Conservation (phyloP, 2,797 vertebrate species). For the Chelon auratus region DNA sequence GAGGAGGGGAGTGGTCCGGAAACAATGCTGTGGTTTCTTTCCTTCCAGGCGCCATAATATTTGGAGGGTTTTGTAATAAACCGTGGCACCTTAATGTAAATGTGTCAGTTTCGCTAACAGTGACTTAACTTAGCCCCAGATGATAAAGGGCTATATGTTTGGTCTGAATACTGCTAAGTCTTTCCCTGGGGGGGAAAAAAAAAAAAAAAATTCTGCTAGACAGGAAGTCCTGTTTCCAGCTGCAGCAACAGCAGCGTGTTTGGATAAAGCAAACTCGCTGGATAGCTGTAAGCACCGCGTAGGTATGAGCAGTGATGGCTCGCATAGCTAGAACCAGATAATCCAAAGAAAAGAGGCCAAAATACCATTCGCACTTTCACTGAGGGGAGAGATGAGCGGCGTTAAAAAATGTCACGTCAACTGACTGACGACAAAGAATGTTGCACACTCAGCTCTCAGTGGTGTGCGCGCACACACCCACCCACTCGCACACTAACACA, state of each 20-base stretch:
- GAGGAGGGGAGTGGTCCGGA: slow-evolving; percentile 48
- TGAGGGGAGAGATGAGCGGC: slow-evolving; percentile 14
- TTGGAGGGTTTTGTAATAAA: slow-evolving; percentile 30
- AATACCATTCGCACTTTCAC: neutral
- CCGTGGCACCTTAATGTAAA: slow-evolving; percentile 15
- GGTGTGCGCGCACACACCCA: neutral
- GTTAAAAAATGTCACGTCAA: neutral
- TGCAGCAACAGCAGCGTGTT: slow-evolving; percentile 26
- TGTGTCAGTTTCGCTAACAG: neutral
- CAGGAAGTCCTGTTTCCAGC: slow-evolving; percentile 46
- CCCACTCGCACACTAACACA: slow-evolving; percentile 19
- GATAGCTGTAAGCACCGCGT: neutral
- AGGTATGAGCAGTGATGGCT: neutral
- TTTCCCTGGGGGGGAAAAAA: slow-evolving; percentile 2
- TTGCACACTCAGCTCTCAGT: neutral
- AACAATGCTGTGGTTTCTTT: slow-evolving; percentile 49
- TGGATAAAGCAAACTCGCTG: slow-evolving; percentile 5
- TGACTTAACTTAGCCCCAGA: slow-evolving; percentile 10
- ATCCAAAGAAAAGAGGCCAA: neutral
- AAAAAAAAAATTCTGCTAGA: neutral
- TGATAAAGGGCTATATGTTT: slow-evolving; percentile 11
- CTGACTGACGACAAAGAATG: neutral
- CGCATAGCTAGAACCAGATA: neutral
- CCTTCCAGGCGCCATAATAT: slow-evolving; percentile 29
- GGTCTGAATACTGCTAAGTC: slow-evolving; percentile 12